A percentile compares a stretch with the other conserved stretches of the same genome.
phyloP scores from a whole-genome alignment of 2,888 invertebrate species.

The Polydrusus cervinus region DNA sequence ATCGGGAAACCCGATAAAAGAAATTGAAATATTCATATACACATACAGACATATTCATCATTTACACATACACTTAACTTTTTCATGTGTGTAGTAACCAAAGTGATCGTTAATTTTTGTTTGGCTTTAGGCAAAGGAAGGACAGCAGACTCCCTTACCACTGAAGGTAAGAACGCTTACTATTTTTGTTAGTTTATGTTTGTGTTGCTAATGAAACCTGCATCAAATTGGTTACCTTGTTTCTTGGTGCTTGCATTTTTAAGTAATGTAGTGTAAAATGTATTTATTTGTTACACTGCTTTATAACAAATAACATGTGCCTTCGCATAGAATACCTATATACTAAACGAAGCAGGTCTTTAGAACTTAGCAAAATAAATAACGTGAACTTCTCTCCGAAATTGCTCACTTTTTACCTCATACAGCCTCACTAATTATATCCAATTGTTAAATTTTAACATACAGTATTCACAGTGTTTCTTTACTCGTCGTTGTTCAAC shows the following conservation, averaged over 20 bases:
- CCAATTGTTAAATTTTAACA: background rate
- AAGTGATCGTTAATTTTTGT: conserved; percentile 68
- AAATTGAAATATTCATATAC: too few relatives aligned
- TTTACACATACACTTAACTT: conserved; percentile 1
- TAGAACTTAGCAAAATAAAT: background rate
- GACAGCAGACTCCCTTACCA: conserved; percentile 80
- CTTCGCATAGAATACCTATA: too few relatives aligned
- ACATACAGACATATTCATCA: background rate
- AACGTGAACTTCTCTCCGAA: background rate
- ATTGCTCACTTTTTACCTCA: background rate
- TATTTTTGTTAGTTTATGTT: conserved; percentile 53
- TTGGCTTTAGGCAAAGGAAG: conserved; percentile 79
- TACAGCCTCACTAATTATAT: conserved; percentile 21
- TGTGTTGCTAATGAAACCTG: conserved; percentile 52
- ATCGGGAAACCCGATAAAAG: too few relatives aligned
- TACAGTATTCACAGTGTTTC: too few relatives aligned
- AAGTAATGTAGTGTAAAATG: conserved; percentile 28
- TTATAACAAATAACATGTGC: background rate
- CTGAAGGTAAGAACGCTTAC: conserved; percentile 78
- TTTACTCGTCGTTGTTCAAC: too few relatives aligned
- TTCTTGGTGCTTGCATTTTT: conserved; percentile 34
- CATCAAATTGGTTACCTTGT: conserved; percentile 46
- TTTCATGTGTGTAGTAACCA: conserved; percentile 62
- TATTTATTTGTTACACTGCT: conserved; percentile 16
- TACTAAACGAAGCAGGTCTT: background rate